Conservation (phyloP, 2,888 invertebrate genomes). For the Biston stratarius region DNA sequence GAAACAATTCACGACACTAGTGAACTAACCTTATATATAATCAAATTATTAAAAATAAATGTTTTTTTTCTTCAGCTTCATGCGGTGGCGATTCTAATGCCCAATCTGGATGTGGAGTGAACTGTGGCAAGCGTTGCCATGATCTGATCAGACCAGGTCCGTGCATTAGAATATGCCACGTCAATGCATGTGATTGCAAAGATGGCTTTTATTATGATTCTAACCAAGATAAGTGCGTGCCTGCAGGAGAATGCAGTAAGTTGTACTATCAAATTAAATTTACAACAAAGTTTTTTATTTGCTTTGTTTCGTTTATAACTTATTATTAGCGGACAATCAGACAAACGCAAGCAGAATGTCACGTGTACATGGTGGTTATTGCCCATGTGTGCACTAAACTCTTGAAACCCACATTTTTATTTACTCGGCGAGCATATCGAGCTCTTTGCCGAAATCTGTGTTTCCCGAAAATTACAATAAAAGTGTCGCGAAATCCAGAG, state of each 20-base stretch:
- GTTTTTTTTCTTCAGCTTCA: slow-evolving; percentile 41
- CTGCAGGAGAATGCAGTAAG: slow-evolving; percentile 51
- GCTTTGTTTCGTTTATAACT: background rate
- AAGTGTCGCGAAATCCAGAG: too few species aligned
- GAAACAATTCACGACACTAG: too few species aligned
- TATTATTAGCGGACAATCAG: background rate
- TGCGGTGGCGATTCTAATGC: slow-evolving; percentile 52
- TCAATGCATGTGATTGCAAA: slow-evolving; percentile 49
- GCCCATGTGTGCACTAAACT: too few species aligned
- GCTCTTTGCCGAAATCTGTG: too few species aligned
- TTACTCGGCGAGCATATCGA: too few species aligned
- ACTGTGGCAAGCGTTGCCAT: slow-evolving; percentile 50
- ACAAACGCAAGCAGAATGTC: too few species aligned
- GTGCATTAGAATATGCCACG: slow-evolving; percentile 41
- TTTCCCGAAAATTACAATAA: too few species aligned
- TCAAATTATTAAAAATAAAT: too few species aligned
- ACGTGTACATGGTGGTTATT: too few species aligned
- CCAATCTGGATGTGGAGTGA: slow-evolving; percentile 51
- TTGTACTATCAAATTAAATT: background rate
- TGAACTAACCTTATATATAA: too few species aligned
- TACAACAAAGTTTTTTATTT: background rate
- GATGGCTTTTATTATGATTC: slow-evolving; percentile 42
- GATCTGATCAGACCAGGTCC: slow-evolving; percentile 37
- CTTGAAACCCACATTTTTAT: too few species aligned
- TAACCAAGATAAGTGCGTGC: slow-evolving; percentile 43